These are phyloP conservation scores for Tympanoctomys barrerae DNA, from an alignment of 2,797 vertebrate species.

Conservation along the genomic window DNA sequence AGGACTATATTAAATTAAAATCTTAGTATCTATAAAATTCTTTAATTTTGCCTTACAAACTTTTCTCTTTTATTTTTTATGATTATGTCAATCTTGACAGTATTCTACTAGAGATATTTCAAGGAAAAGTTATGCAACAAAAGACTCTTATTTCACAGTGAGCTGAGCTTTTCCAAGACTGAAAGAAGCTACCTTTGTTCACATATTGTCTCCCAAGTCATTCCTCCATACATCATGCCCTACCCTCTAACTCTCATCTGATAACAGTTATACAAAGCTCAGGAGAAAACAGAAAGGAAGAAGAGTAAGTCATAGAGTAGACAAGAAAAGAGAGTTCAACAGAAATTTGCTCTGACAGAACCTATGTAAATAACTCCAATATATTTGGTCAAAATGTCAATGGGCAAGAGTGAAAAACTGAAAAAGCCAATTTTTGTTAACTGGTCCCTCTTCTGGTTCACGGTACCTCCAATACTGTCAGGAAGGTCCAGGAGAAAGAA, in stretches of 20 bases:
- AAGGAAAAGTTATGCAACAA: constrained; percentile 15
- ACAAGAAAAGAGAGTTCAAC: neutral
- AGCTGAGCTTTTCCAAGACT: constrained; percentile 8
- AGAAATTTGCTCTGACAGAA: constrained; percentile 17
- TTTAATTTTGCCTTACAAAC: constrained; percentile 14
- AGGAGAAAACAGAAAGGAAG: neutral
- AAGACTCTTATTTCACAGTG: neutral
- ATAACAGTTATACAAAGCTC: constrained; percentile 2
- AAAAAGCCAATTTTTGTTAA: neutral
- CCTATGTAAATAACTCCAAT: neutral
- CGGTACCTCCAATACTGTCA: neutral
- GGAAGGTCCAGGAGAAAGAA: neutral
- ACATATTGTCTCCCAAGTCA: neutral
- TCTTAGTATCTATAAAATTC: neutral
- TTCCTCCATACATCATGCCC: neutral
- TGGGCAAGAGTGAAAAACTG: neutral
- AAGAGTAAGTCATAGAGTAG: neutral
- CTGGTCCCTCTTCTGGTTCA: neutral
- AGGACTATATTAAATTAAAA: constrained; percentile 54
- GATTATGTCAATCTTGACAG: constrained; percentile 2
- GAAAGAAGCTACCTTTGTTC: neutral
- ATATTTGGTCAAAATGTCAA: neutral
- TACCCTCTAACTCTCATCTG: neutral
- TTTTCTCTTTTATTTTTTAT: constrained; percentile 35
- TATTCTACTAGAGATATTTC: constrained; percentile 35